phyloP scores from a whole-genome alignment of 92 coral and sea anemone genomes.

The Umimayanthus kanabou region DNA sequence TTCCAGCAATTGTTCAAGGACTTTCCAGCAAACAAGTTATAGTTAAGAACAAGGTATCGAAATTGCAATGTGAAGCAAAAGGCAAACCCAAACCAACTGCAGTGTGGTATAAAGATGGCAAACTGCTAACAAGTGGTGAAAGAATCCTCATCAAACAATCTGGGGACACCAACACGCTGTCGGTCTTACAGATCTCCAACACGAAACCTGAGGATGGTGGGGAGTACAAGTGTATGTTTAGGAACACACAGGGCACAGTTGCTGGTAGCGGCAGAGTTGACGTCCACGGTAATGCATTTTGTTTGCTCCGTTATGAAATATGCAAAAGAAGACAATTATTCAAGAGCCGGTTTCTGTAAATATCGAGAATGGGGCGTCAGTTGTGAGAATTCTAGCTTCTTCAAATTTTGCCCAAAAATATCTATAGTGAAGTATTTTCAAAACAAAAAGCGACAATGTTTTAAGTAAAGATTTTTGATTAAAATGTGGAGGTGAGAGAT shows the following conservation, averaged over 20 bases:
- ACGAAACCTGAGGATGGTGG: conserved; percentile 16
- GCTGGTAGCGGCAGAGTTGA: background rate
- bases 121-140: background rate
- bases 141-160: background rate
- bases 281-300: conserved; percentile 7
- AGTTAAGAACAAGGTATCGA: background rate
- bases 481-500: too few relatives aligned
- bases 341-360: too few relatives aligned
- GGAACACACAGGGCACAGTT: background rate
- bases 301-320: too few relatives aligned
- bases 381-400: too few relatives aligned
- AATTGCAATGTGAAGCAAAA: conserved; percentile 7
- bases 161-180: background rate
- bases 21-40: background rate
- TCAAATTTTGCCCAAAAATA: too few relatives aligned
- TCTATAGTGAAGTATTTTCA: too few relatives aligned
- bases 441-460: too few relatives aligned
- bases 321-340: too few relatives aligned
- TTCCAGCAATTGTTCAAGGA: background rate
- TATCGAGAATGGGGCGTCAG: too few relatives aligned
- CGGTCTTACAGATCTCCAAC: conserved; percentile 16
- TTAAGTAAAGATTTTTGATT: too few relatives aligned
- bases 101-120: conserved; percentile 21
- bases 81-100: conserved; percentile 8
- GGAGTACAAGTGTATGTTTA: conserved; percentile 4